A percentile compares a stretch with the other conserved stretches of the same genome.
These are phyloP conservation scores for Andrena hattorfiana DNA, from an alignment of 2,888 invertebrate genomes.

Conservation along the genomic window DNA sequence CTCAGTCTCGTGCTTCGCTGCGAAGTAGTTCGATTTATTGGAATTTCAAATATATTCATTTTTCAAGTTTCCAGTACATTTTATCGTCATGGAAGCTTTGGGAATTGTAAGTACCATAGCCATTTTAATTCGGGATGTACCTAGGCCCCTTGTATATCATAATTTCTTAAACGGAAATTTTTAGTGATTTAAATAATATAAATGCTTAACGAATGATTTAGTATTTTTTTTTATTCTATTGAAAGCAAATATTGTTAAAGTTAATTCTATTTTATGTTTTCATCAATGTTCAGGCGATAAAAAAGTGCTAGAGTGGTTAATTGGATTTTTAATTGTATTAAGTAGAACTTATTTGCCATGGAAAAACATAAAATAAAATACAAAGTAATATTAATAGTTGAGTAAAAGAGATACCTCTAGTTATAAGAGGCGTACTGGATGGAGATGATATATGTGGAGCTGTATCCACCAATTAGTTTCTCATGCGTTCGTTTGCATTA, in stretches of 20 bases:
- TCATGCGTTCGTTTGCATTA: slow-evolving; percentile 49
- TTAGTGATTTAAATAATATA: not conserved
- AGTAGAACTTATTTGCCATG: slow-evolving; percentile 11
- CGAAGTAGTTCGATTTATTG: slow-evolving; percentile 14
- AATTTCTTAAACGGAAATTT: slow-evolving; percentile 6
- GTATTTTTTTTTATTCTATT: not conserved
- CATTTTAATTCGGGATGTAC: not conserved
- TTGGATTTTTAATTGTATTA: slow-evolving; percentile 10
- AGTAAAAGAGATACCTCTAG: slow-evolving; percentile 47
- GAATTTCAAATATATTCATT: slow-evolving; percentile 33
- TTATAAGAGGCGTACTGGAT: slow-evolving; percentile 51
- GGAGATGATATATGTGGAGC: slow-evolving; percentile 47
- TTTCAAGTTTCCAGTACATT: slow-evolving; percentile 29
- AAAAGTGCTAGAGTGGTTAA: slow-evolving; percentile 7
- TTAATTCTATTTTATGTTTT: slow-evolving; percentile 9
- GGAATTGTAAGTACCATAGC: slow-evolving; percentile 78
- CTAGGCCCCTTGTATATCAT: not conserved
- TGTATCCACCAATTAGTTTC: slow-evolving; percentile 49
- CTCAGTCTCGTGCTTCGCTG: slow-evolving; percentile 11
- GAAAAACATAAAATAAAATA: slow-evolving; percentile 21
- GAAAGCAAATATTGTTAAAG: slow-evolving; percentile 17
- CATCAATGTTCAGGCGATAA: slow-evolving; percentile 7
- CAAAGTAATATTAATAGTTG: slow-evolving; percentile 46
- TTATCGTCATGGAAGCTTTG: slow-evolving; percentile 78
- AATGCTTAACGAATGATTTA: not conserved